Base-by-base conservation (phyloP, 2,888 invertebrate species). In the Plagodis dolabraria region DNA sequence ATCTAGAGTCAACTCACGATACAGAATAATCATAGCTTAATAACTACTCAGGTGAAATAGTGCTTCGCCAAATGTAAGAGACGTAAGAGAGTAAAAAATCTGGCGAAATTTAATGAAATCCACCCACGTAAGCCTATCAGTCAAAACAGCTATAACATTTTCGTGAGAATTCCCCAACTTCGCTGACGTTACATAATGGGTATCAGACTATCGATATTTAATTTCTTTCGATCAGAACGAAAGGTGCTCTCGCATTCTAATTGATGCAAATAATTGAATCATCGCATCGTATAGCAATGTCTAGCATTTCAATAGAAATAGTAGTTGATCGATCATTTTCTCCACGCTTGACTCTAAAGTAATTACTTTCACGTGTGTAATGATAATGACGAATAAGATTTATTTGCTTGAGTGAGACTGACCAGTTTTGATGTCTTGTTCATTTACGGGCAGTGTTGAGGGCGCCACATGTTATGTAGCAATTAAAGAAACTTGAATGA, bases 291-390 rank as follows among this genome's bases (percentile, higher is more conserved):
- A 22, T 22, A 22, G 22, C 22, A 70, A 58, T 54, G 52, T 68
- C 69, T 61, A 59, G 22, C 64, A 57, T 65, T 70, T 74, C 69
- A 71, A 74, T 63, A 72, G 75, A 73, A 75, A 76, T 80, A 77
- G 76, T 76, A 76, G 68, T 67, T 72, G 77, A 82, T 85, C 79
- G 74, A 82, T 84, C 77, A 82, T 82, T 83, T 79, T 81, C 79
- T 73, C 57, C 68, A 63, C 65, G 67, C 70, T 72, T 72, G 72
- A 77, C 79, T 75, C 80, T 82, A 69, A 75, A 73, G 76, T 74
- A 76, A 75, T 81, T 83, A 81, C 84, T 84, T 84, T 84, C 83
- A 74, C 83, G 70, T 53, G 65, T 53, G 64, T 75, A 75, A 74
- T 79, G 79, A 83, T 75, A 75, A 74, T 79, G 79, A 83, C 72